These are phyloP conservation scores for Schizopygopsis malacanthus DNA, from an alignment of 2,797 vertebrate genomes.

Conservation along the genomic window DNA sequence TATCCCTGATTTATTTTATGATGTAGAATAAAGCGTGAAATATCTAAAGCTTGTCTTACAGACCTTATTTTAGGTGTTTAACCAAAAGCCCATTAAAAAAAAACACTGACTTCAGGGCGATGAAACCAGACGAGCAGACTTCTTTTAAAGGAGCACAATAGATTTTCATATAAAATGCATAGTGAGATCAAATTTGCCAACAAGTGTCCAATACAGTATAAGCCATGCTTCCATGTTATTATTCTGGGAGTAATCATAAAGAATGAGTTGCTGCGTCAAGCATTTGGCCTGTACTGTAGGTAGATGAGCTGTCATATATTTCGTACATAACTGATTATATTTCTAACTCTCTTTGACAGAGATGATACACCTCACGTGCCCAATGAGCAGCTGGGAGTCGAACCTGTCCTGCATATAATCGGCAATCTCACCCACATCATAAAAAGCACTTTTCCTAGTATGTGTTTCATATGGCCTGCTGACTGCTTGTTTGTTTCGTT, in stretches of 20 bases:
- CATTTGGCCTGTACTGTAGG: not conserved
- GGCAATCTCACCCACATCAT: conserved; percentile 84
- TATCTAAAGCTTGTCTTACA: not conserved
- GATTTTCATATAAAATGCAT: not conserved
- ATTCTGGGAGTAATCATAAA: not conserved
- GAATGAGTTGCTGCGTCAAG: not conserved
- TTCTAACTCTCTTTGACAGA: conserved; percentile 70
- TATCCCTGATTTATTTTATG: not conserved
- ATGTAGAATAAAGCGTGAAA: not conserved
- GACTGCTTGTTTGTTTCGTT: not conserved
- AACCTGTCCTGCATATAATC: conserved; percentile 84
- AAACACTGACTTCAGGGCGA: not conserved
- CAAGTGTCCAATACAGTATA: not conserved
- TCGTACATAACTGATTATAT: no score
- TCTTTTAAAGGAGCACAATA: not conserved
- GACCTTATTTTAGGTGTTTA: not conserved
- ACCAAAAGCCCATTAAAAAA: not conserved
- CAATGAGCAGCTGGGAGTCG: conserved; percentile 83
- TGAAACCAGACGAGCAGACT: not conserved
- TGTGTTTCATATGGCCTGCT: conserved; percentile 33
- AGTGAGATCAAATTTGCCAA: not conserved
- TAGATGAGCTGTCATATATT: not conserved
- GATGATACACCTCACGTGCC: conserved; percentile 95
- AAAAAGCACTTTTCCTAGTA: conserved; percentile 88
- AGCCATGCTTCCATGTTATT: not conserved